Conservation (phyloP, 2,797 vertebrate genomes). For the Artibeus lituratus region DNA sequence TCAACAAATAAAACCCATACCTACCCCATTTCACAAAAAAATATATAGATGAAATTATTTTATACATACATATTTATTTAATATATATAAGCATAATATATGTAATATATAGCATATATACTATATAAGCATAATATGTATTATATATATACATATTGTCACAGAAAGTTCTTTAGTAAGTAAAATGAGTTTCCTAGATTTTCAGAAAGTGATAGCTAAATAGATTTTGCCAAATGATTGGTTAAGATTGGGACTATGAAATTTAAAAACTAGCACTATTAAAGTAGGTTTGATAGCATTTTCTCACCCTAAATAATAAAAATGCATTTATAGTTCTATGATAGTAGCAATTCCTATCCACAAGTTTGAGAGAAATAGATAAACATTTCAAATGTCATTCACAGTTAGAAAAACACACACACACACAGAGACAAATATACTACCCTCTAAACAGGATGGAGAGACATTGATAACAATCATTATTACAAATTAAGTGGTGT, state of each 20-base stretch:
- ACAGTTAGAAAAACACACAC: not conserved
- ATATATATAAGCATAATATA: too few relatives aligned
- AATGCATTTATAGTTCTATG: conserved; percentile 16
- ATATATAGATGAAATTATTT: not conserved
- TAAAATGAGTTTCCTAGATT: not conserved
- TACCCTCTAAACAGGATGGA: conserved; percentile 36
- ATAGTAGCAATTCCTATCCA: conserved; percentile 31
- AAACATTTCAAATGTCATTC: conserved; percentile 54
- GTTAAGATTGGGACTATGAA: not conserved
- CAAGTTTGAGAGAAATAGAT: conserved; percentile 25
- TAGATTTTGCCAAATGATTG: not conserved
- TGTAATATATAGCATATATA: too few relatives aligned
- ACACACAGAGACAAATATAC: not conserved
- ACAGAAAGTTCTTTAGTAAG: not conserved
- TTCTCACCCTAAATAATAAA: conserved; percentile 41
- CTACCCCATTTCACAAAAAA: not conserved
- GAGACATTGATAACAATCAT: conserved; percentile 62
- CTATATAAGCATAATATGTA: too few relatives aligned
- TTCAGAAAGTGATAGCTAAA: not conserved
- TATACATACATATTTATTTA: not conserved
- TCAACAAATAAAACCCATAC: not conserved
- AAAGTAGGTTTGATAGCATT: not conserved
- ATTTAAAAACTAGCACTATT: not conserved
- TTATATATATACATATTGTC: not conserved
- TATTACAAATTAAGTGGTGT: conserved; percentile 66